These are phyloP conservation scores for Semaprochilodus insignis DNA, from an alignment of 2,797 vertebrate genomes.

Conservation along the genomic window DNA sequence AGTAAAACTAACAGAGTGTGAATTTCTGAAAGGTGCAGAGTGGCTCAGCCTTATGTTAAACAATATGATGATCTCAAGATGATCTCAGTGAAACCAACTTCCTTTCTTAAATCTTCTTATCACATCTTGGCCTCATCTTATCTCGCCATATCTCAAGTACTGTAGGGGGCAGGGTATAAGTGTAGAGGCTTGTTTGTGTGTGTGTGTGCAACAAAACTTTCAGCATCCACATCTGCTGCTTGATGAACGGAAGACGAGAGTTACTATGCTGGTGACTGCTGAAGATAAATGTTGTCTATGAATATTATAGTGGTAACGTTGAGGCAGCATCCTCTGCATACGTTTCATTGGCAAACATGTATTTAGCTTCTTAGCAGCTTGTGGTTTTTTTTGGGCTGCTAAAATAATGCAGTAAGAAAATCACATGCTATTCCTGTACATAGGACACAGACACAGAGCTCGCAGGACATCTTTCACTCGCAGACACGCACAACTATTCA, in stretches of 20 bases:
- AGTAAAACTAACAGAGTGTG: neutral
- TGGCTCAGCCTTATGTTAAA: neutral
- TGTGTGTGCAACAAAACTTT: neutral
- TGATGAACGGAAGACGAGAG: neutral
- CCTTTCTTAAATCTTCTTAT: neutral
- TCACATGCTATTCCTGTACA: too few relatives aligned
- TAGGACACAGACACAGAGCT: too few relatives aligned
- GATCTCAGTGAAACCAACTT: neutral
- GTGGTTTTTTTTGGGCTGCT: slow-evolving; percentile 17
- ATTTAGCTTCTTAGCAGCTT: slow-evolving; percentile 1
- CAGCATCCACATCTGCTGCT: neutral
- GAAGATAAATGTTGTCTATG: neutral
- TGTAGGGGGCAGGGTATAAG: neutral
- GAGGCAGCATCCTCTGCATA: neutral
- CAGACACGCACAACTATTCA: too few relatives aligned
- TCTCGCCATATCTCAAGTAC: neutral
- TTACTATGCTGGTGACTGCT: neutral
- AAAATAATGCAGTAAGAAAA: too few relatives aligned
- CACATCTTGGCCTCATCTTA: neutral
- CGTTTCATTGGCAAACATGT: neutral
- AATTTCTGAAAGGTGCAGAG: neutral
- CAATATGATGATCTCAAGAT: neutral
- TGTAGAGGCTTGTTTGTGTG: neutral
- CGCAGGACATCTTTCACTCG: too few relatives aligned
- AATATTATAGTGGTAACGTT: neutral